Evolutionary conservation across 2,113 vertebrate species (phyloP).

Genomic region (Vulpes lagopus): DNA sequence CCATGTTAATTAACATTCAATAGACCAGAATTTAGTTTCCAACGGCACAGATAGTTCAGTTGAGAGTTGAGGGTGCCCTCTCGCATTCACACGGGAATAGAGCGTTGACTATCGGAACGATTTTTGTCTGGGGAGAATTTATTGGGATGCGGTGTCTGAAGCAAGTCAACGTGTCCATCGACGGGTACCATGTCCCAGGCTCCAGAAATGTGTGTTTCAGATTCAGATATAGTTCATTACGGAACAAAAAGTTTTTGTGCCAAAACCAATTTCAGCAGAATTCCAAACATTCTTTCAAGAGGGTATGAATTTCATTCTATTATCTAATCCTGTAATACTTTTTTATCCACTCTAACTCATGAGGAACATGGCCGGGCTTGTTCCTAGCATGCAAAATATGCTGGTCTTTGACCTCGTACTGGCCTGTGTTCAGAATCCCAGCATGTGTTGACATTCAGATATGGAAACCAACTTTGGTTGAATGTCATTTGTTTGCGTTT

Average conservation of each 20-base stretch:
- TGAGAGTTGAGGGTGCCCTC: slow-evolving; percentile 36
- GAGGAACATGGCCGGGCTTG: slow-evolving; percentile 76
- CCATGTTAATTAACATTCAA: slow-evolving; percentile 72
- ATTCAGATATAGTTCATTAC: slow-evolving; percentile 7
- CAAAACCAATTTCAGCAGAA: slow-evolving; percentile 51
- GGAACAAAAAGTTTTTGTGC: slow-evolving; percentile 4
- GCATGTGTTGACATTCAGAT: slow-evolving; percentile 75
- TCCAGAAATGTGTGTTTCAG: slow-evolving; percentile 43
- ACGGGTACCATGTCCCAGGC: background rate
- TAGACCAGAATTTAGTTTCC: slow-evolving; percentile 51
- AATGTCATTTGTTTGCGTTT: slow-evolving; percentile 76
- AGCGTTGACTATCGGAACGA: background rate
- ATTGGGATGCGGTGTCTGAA: background rate
- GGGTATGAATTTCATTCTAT: slow-evolving; percentile 83
- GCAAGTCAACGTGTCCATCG: background rate
- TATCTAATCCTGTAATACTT: slow-evolving; percentile 80
- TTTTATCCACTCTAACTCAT: slow-evolving; percentile 81
- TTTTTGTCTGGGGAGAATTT: slow-evolving; percentile 54
- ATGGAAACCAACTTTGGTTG: slow-evolving; percentile 80
- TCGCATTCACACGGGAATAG: background rate
- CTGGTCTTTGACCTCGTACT: slow-evolving; percentile 79
- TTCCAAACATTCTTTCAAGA: slow-evolving; percentile 70
- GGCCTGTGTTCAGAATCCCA: slow-evolving; percentile 80
- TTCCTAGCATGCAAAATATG: slow-evolving; percentile 80
- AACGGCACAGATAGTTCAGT: background rate